Evolutionary conservation across 2,113 vertebrate species (phyloP), one percentile per base, ranked within the genome.

Genomic region (Apus apus): DNA sequence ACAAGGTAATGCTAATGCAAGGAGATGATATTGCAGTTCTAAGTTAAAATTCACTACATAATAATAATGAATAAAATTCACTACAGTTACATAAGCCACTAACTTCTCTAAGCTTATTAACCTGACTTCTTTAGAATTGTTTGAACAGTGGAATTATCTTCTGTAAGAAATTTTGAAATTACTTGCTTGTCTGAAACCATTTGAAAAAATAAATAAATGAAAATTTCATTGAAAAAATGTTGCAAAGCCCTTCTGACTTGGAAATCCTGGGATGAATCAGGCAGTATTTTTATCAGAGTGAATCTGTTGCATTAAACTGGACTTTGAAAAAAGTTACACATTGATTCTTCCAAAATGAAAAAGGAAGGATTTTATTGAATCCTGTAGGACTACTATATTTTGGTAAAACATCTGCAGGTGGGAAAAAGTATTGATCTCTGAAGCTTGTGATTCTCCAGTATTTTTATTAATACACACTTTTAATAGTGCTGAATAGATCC

Each of bases 41-140:
- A 94, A 93, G 79, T 73, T 75, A 93, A 95, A 93, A 56, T 94
- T 97, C n/a, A n/a, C n/a, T n/a, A n/a, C n/a, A n/a, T n/a, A n/a
- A n/a, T n/a, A n/a, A n/a, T n/a, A n/a, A n/a, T n/a, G n/a, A n/a
- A n/a, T n/a, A n/a, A n/a, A n/a, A n/a, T n/a, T n/a, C n/a, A n/a
- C n/a, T n/a, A n/a, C n/a, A n/a, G n/a, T 95, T 94, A 57, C 48
- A 78, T 94, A 87, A 91, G 34, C 80, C 61, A 50, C 92, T 92
- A 92, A 92, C 65, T 94, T 93, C 50, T 57, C 90, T 87, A 87
- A 81, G 61, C 56, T 95, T 93, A 91, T 93, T 68, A 81, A 71
- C 68, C 43, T 75, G 80, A 81, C 73, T 96, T 78, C 57, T 80
- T 94, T 74, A 84, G 53, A 90, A 87, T 65, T 74, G 27, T 61